These are phyloP conservation scores for Onychomys leucogaster DNA, from an alignment of 2,797 vertebrate genomes.

Conservation along the genomic window DNA sequence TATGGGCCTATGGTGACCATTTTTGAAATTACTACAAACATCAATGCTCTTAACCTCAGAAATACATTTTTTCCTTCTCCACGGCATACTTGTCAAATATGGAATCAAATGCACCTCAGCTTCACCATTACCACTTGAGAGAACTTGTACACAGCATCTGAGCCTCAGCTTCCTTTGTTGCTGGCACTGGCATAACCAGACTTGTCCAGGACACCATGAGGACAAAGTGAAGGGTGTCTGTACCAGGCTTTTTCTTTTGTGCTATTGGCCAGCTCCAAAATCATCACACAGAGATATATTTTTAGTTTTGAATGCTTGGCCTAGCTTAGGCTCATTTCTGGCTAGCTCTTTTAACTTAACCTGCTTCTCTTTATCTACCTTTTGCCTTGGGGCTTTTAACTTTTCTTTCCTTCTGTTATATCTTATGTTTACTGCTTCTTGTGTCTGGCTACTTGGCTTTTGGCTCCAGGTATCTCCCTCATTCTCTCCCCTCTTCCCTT, in stretches of 20 bases:
- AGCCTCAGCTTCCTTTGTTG: not conserved
- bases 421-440: not conserved
- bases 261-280: not conserved
- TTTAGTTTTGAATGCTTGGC: not conserved
- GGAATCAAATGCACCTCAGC: not conserved
- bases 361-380: not conserved
- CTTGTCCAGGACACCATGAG: not conserved
- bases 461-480: not conserved
- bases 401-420: not conserved
- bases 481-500: not conserved
- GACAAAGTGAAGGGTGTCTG: not conserved
- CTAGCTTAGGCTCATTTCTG: not conserved
- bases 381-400: not conserved
- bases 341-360: not conserved
- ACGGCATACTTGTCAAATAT: not conserved
- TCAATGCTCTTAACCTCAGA: not conserved
- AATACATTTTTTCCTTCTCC: not conserved
- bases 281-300: not conserved
- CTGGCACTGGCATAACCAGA: not conserved
- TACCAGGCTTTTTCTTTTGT: not conserved
- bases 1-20: not conserved
- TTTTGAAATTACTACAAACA: not conserved
- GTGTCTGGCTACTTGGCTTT: not conserved
- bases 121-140: not conserved
- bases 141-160: not conserved